Evolutionary conservation across 2,888 invertebrate species (phyloP).

Genomic region (Pelosia muscerda): DNA sequence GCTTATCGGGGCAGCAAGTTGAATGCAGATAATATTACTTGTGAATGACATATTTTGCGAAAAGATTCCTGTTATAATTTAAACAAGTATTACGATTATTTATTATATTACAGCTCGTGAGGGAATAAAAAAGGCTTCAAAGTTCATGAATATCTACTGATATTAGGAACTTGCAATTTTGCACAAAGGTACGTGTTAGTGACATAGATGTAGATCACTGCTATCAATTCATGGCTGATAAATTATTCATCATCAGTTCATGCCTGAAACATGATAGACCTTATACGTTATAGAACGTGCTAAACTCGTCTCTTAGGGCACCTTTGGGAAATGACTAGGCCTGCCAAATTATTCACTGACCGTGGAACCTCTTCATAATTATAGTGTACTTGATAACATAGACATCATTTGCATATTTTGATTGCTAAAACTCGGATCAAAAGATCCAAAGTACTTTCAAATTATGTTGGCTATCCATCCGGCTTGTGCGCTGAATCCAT

Average conservation of each 20-base stretch:
- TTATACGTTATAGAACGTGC: not conserved
- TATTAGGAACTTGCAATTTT: not conserved
- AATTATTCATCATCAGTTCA: constrained; percentile 7
- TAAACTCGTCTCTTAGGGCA: not conserved
- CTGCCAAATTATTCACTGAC: constrained; percentile 11
- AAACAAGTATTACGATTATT: not conserved
- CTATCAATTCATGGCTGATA: not conserved
- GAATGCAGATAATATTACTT: too few relatives aligned
- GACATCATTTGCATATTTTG: constrained; percentile 7
- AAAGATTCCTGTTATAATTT: too few relatives aligned
- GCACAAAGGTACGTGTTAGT: too few relatives aligned
- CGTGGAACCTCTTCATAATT: constrained; percentile 2
- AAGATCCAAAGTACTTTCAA: not conserved
- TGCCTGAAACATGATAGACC: not conserved
- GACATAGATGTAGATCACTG: not conserved
- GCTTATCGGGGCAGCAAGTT: too few relatives aligned
- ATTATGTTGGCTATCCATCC: not conserved
- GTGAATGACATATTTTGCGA: too few relatives aligned
- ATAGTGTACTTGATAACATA: not conserved
- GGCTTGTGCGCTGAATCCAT: not conserved
- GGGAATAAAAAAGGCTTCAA: too few relatives aligned
- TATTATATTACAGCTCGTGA: not conserved
- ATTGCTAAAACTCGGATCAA: not conserved
- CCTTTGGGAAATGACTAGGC: constrained; percentile 13
- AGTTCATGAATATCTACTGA: too few relatives aligned